Percentiles rank a stretch among this genome's conserved stretches.
Conservation (phyloP, 53 echinoderm and acorn worm genomes). For the Hippasteria phrygiana region DNA sequence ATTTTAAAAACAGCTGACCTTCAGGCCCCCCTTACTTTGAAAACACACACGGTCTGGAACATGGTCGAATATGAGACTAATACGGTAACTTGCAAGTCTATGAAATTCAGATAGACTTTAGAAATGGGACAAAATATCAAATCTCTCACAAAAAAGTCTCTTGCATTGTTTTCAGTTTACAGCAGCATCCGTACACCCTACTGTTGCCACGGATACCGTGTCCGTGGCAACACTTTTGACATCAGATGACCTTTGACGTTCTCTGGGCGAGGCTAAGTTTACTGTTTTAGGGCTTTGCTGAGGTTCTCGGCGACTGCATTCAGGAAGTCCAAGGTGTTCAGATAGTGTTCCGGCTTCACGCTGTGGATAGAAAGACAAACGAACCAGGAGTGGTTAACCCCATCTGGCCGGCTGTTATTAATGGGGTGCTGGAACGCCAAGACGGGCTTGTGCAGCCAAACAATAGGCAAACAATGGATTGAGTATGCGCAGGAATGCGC, state of each 20-base stretch:
- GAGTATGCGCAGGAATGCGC: too few relatives aligned
- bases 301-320: conserved; percentile 87
- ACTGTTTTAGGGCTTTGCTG: conserved; percentile 47
- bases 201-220: not conserved
- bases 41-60: too few relatives aligned
- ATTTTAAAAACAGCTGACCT: too few relatives aligned
- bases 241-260: not conserved
- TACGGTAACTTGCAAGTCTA: too few relatives aligned
- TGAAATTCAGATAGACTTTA: not conserved
- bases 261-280: not conserved
- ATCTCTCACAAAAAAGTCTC: not conserved
- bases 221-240: not conserved
- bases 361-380: conserved; percentile 63
- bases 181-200: not conserved
- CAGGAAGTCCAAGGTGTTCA: conserved; percentile 98
- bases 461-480: too few relatives aligned
- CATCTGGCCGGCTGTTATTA: too few relatives aligned
- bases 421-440: too few relatives aligned
- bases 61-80: too few relatives aligned
- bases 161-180: not conserved
- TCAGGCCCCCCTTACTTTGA: too few relatives aligned
- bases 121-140: not conserved
- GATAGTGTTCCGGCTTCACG: conserved; percentile 95
- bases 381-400: not conserved
- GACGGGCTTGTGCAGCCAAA: too few relatives aligned